Evolutionary conservation across 2,888 invertebrate species (phyloP), one percentile per base, ranked within the genome.

Genomic region (Eucera pruinosa): DNA sequence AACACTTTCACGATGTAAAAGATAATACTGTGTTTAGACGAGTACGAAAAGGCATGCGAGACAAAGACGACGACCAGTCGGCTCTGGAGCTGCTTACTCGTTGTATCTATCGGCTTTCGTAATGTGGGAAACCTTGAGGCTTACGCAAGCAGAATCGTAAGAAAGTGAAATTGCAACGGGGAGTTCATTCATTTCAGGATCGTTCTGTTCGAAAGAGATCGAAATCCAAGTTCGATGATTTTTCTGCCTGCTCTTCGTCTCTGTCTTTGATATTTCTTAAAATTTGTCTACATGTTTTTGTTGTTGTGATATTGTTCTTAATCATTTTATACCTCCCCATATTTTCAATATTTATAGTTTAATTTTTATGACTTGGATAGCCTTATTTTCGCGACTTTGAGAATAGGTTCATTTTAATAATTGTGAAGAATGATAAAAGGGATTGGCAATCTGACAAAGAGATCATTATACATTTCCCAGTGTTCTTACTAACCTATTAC

Each of bases 41-140:
- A 70, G 43, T 36, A 61, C 74, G 74, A 80, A 81, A 73, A 83
- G 69, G 48, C 57, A 76, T 54, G 80, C 64, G 69, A 62, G 71
- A 75, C 43, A 58, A 47, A 64, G 45, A 61, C 66, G 57, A 45
- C 67, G 55, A 52, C 48, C 66, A n/a, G 41, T 39, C 47, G 60
- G 55, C 66, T 74, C 66, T 76, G 58, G 77, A 67, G 66, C 67
- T 58, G 71, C 52, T 67, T 54, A 65, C 61, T 76, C 72, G 70
- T 78, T 79, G 65, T 86, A 86, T 89, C 88, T 88, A 88, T 88
- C 83, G 84, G 86, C 88, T 91, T 90, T 91, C 90, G 90, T 89
- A 91, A 92, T 89, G 87, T 88, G 88, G 89, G 90, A 91, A 92
- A 91, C 90, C 91, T 91, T 90, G 91, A 89, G 84, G 79, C 84